Conservation (phyloP, 2,797 vertebrate genomes). For the Mastacembelus armatus region DNA sequence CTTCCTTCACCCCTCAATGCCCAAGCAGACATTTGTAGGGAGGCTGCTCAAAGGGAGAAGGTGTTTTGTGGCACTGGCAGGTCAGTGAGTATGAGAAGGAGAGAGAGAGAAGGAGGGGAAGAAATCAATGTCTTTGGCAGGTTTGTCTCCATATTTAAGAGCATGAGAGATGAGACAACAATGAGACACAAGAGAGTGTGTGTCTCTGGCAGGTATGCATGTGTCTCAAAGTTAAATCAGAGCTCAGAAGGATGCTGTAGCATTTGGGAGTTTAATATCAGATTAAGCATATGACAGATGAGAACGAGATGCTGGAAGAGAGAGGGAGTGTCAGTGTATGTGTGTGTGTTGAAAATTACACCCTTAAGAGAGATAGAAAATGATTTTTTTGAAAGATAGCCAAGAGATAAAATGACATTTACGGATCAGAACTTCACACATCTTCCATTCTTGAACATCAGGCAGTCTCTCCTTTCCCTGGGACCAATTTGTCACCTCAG, state of each 20-base stretch:
- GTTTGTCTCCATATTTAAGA: conserved; percentile 44
- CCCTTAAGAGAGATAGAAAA: conserved; percentile 56
- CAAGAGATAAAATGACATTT: conserved; percentile 80
- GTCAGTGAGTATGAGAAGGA: not conserved
- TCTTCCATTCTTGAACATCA: conserved; percentile 60
- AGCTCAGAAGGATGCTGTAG: conserved; percentile 67
- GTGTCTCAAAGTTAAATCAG: conserved; percentile 61
- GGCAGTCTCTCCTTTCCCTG: conserved; percentile 54
- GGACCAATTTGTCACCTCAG: conserved; percentile 64
- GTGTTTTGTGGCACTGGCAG: conserved; percentile 41
- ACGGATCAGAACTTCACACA: conserved; percentile 72
- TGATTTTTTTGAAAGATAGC: conserved; percentile 72
- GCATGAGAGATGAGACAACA: not conserved
- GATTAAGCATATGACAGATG: conserved; percentile 63
- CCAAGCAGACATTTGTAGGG: conserved; percentile 75
- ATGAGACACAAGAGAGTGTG: conserved; percentile 21
- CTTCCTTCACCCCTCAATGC: conserved; percentile 16
- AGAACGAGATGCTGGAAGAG: conserved; percentile 12
- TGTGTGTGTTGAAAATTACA: conserved; percentile 44
- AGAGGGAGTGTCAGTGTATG: conserved; percentile 6
- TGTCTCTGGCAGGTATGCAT: conserved; percentile 44
- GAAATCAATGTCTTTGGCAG: conserved; percentile 61
- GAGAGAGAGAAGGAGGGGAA: conserved; percentile 6
- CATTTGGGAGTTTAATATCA: conserved; percentile 74
- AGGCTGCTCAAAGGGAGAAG: conserved; percentile 65